Percentiles rank a stretch among this genome's conserved stretches.
phyloP scores from a whole-genome alignment of 35 echinoderm and acorn worm species.

The Stichopus chloronotus region DNA sequence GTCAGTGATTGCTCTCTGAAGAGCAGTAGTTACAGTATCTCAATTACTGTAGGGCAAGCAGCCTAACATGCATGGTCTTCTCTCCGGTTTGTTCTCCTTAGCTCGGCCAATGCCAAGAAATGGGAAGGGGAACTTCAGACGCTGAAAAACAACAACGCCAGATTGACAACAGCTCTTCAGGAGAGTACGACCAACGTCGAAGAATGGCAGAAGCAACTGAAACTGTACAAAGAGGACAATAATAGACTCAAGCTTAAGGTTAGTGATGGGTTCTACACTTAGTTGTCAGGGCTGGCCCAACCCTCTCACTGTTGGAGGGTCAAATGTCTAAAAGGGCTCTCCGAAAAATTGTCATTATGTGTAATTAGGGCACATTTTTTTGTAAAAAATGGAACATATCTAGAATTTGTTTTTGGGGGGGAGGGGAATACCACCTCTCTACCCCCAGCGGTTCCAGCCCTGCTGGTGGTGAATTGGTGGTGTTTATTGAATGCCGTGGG shows the following conservation, averaged over 20 bases:
- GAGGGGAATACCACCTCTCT: no score
- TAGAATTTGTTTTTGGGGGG: no score
- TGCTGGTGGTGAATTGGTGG: no score
- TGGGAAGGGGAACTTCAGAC: constrained; percentile 97
- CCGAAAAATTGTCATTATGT: no score
- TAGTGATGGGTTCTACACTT: background rate
- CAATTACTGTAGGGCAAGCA: background rate
- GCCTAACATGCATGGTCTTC: background rate
- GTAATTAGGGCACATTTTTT: no score
- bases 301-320: no score
- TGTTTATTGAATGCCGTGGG: no score
- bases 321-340: no score
- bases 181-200: constrained; percentile 99
- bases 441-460: no score
- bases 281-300: no score
- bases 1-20: background rate
- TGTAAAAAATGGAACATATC: no score
- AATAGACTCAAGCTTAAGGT: constrained; percentile 85
- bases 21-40: background rate
- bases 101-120: constrained; percentile 99
- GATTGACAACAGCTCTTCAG: constrained; percentile 92
- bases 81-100: constrained; percentile 19
- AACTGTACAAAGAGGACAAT: constrained; percentile 94
- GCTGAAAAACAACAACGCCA: constrained; percentile 97
- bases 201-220: constrained; percentile 97